phyloP scores from a whole-genome alignment of 2,797 vertebrate genomes.

The Carduelis carduelis region DNA sequence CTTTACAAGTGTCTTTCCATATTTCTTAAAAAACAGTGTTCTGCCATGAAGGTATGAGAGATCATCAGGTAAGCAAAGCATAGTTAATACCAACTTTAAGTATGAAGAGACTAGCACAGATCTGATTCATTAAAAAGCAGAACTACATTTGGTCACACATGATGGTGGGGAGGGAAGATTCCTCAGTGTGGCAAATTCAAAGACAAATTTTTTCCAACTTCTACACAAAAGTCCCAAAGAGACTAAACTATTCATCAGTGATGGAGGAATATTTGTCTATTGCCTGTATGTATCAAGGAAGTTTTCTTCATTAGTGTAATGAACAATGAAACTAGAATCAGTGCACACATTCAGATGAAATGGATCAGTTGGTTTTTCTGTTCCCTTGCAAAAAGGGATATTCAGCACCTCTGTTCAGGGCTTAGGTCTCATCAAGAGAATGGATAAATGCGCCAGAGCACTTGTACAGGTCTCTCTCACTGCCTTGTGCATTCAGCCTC shows the following conservation, averaged over 20 bases:
- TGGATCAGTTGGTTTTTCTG: background rate
- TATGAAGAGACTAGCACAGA: background rate
- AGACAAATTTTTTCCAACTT: background rate
- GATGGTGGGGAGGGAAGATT: background rate
- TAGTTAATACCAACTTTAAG: background rate
- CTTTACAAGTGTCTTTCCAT: background rate
- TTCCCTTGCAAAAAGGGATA: background rate
- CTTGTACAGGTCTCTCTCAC: background rate
- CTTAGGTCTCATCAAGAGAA: background rate
- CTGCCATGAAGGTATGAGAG: background rate
- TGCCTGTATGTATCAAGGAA: background rate
- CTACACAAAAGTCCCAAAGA: background rate
- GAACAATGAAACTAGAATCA: conserved; percentile 32
- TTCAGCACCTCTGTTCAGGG: background rate
- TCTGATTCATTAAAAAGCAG: background rate
- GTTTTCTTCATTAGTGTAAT: background rate
- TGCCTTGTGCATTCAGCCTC: background rate
- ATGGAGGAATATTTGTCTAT: conserved; percentile 19
- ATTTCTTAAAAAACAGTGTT: background rate
- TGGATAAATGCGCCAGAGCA: background rate
- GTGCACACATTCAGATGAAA: background rate
- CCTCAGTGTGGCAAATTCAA: background rate
- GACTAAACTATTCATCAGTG: conserved; percentile 36
- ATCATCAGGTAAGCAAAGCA: background rate
- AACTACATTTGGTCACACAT: background rate